Evolutionary conservation across 2,888 invertebrate genomes (phyloP).

Genomic region (Oxycera nigricornis): DNA sequence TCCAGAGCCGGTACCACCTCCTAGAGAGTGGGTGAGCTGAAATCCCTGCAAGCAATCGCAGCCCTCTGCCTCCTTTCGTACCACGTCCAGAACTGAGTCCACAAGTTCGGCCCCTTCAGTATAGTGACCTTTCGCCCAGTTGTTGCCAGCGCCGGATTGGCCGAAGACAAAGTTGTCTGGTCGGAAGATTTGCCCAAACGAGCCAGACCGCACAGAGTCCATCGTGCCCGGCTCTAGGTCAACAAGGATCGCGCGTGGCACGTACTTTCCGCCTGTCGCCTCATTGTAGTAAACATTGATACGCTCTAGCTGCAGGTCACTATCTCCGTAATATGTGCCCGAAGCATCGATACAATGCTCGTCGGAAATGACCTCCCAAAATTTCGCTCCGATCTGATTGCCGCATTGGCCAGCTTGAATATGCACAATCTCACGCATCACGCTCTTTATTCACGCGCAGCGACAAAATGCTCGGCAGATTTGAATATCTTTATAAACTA

Average conservation of each 20-base stretch:
- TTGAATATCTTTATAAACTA: background rate
- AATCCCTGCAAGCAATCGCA: slow-evolving; percentile 94
- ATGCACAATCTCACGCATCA: slow-evolving; percentile 97
- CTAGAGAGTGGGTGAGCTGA: slow-evolving; percentile 93
- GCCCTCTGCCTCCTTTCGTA: slow-evolving; percentile 87
- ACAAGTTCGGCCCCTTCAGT: slow-evolving; percentile 91
- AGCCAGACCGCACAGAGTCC: slow-evolving; percentile 96
- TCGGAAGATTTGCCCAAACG: slow-evolving; percentile 93
- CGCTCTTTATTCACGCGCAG: slow-evolving; percentile 51
- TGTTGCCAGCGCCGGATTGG: slow-evolving; percentile 82
- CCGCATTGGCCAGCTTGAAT: slow-evolving; percentile 95
- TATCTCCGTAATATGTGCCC: slow-evolving; percentile 90
- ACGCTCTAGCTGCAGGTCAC: slow-evolving; percentile 91
- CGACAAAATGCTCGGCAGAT: background rate
- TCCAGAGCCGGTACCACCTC: slow-evolving; percentile 82
- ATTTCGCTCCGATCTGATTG: slow-evolving; percentile 96
- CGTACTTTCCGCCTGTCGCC: slow-evolving; percentile 93
- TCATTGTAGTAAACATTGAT: slow-evolving; percentile 98
- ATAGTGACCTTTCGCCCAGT: slow-evolving; percentile 90
- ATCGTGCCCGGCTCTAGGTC: slow-evolving; percentile 98
- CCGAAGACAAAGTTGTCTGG: slow-evolving; percentile 97
- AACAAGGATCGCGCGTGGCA: slow-evolving; percentile 92
- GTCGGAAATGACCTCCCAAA: slow-evolving; percentile 97
- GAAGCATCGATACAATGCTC: slow-evolving; percentile 96
- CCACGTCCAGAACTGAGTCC: slow-evolving; percentile 86